Base-by-base conservation (phyloP, 2,797 vertebrate genomes). In the Zenarchopterus dispar region DNA sequence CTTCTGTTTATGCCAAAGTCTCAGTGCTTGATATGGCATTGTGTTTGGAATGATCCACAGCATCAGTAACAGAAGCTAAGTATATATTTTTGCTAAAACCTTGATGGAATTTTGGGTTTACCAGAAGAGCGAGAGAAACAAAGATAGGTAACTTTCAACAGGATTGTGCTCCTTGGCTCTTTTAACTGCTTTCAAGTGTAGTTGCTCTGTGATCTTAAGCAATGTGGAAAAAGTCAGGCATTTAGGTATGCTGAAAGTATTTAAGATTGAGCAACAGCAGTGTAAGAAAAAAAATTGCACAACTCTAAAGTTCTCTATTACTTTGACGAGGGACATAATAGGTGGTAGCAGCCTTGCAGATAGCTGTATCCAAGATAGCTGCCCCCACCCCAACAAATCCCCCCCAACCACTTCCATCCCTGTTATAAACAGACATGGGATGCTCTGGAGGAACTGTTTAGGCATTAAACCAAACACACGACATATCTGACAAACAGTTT, bases 401-500 rank as follows among this genome's bases (percentile, higher is more conserved):
- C 43, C 21, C 19, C 21, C 8, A 6, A 67, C 15, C 52, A 23
- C 49, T 56, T 43, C 44, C 31, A 47, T 19, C 44, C 43, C 36
- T 75, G 82, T 45, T 88, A 73, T 92, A 92, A 91, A 92, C 90
- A 91, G 67, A 88, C 63, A 76, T 74, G 80, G 80, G 83, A 92
- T 86, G 85, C 85, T 85, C 76, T 70, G 69, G 80, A 58, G 74
- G 86, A 78, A 91, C 78, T 94, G 91, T 94, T 94, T 94, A 93
- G 90, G 84, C 72, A 56, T 88, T 90, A 82, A 92, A 88, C 89
- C 89, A 94, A 94, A 94, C 92, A 94, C 84, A 90, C 48, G 74
- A 85, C 82, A 83, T 69, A 84, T 87, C 88, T 90, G 90, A 93
- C 92, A 94, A 94, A 94, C 92, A 90, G 87, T 94, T 94, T 94